phyloP scores from a whole-genome alignment of 2,797 vertebrate species.

The Rhadinocentrus ornatus region DNA sequence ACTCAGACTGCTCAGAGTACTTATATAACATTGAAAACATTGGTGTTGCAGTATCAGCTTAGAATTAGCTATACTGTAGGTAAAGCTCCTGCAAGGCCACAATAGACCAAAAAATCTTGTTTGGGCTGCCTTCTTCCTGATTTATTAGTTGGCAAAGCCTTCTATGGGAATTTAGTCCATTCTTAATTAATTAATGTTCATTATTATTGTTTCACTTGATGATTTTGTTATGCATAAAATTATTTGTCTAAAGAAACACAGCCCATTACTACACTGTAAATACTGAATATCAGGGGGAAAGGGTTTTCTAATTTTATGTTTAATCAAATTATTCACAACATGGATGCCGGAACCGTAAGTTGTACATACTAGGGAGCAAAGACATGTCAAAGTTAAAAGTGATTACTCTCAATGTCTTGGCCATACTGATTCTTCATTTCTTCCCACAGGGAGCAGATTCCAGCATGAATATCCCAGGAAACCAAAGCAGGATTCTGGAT shows the following conservation, averaged over 20 bases:
- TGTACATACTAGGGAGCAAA: not conserved
- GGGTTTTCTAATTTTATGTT: constrained; percentile 1
- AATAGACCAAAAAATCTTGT: constrained; percentile 31
- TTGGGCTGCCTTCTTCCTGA: not conserved
- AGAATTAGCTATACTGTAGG: constrained; percentile 59
- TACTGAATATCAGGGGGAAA: not conserved
- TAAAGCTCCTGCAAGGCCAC: constrained; percentile 30
- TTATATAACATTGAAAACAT: constrained; percentile 71
- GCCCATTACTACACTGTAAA: not conserved
- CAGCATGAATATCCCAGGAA: constrained; percentile 16
- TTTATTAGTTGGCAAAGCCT: not conserved
- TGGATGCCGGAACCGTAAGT: constrained; percentile 17
- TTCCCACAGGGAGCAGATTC: constrained; percentile 34
- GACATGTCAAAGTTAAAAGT: constrained; percentile 10
- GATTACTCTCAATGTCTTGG: not conserved
- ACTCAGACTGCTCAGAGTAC: constrained; percentile 62
- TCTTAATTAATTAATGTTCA: too few relatives aligned
- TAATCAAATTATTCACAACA: constrained; percentile 11
- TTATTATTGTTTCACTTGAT: not conserved
- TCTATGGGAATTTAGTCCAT: constrained; percentile 5
- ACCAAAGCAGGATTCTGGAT: constrained; percentile 35
- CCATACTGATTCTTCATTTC: constrained; percentile 28
- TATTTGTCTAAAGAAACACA: not conserved
- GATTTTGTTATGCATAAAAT: not conserved
- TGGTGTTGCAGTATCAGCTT: constrained; percentile 61